Evolutionary conservation across 2,888 invertebrate species (phyloP).

Genomic region (Biston stratarius): DNA sequence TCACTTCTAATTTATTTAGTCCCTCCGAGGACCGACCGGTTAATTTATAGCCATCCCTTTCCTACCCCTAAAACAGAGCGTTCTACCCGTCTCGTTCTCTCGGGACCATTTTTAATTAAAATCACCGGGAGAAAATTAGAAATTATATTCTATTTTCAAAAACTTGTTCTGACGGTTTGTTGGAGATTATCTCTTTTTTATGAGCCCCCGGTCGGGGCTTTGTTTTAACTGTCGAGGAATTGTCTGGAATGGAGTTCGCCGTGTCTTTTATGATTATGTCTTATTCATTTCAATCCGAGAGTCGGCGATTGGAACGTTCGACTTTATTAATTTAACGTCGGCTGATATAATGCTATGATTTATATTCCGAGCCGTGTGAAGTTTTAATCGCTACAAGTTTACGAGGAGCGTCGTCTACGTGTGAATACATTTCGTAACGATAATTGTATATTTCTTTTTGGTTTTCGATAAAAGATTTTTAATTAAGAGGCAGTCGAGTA

Average conservation of each 20-base stretch:
- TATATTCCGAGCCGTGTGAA: slow-evolving; percentile 46
- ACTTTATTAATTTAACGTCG: slow-evolving; percentile 53
- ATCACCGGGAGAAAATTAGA: slow-evolving; percentile 86
- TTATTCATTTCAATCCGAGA: slow-evolving; percentile 74
- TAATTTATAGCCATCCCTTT: slow-evolving; percentile 82
- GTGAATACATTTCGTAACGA: slow-evolving; percentile 35
- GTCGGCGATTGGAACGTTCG: slow-evolving; percentile 70
- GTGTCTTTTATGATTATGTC: slow-evolving; percentile 74
- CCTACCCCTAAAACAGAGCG: slow-evolving; percentile 62
- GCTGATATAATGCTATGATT: slow-evolving; percentile 43
- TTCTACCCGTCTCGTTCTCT: slow-evolving; percentile 73
- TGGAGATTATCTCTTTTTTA: slow-evolving; percentile 85
- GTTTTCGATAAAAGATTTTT: slow-evolving; percentile 29
- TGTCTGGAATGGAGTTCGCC: slow-evolving; percentile 77
- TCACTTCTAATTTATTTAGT: slow-evolving; percentile 87
- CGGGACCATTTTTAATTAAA: slow-evolving; percentile 86
- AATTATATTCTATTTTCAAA: slow-evolving; percentile 87
- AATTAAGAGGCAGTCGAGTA: slow-evolving; percentile 27
- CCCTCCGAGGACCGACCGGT: slow-evolving; percentile 75
- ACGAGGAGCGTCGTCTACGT: slow-evolving; percentile 31
- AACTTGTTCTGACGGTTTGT: slow-evolving; percentile 85
- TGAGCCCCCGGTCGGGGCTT: slow-evolving; percentile 82
- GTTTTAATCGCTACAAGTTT: slow-evolving; percentile 40
- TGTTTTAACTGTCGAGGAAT: slow-evolving; percentile 81
- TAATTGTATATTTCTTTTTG: slow-evolving; percentile 32